Evolutionary conservation across 1,140 invertebrate genomes (phyloP).

Genomic region (Anastrepha ludens): DNA sequence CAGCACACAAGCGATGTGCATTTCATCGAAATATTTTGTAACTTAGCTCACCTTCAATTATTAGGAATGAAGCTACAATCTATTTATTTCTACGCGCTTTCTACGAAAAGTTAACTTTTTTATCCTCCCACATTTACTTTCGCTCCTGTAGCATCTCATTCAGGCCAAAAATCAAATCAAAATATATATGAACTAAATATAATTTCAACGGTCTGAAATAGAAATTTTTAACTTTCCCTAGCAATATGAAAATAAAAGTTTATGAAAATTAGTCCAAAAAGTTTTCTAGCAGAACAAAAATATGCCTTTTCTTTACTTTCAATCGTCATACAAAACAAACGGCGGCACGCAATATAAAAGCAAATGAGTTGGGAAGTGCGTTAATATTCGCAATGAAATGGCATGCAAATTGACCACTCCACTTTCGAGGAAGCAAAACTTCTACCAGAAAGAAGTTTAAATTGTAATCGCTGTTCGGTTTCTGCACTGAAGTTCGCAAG

Average conservation of each 20-base stretch:
- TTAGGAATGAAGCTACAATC: too few species aligned
- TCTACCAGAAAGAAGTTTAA: neutral
- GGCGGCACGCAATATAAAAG: neutral
- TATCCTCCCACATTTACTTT: too few species aligned
- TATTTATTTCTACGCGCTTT: too few species aligned
- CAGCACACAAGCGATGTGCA: too few species aligned
- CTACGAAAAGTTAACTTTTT: too few species aligned
- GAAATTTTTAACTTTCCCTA: neutral
- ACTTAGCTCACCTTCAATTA: too few species aligned
- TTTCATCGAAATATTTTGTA: too few species aligned
- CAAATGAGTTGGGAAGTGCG: constrained; percentile 31
- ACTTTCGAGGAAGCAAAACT: neutral
- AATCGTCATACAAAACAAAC: neutral
- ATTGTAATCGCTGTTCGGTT: neutral
- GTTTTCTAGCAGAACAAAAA: neutral
- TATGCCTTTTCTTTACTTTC: neutral
- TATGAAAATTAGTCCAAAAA: neutral
- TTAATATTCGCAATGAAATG: constrained; percentile 21
- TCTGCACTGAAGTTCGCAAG: neutral
- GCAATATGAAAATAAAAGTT: neutral
- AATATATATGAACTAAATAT: too few species aligned
- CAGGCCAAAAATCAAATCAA: too few species aligned
- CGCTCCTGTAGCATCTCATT: too few species aligned
- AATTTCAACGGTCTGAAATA: neutral
- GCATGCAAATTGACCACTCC: constrained; percentile 32